phyloP scores from a whole-genome alignment of 53 echinoderm and acorn worm genomes.

The Temnopleurus reevesii region DNA sequence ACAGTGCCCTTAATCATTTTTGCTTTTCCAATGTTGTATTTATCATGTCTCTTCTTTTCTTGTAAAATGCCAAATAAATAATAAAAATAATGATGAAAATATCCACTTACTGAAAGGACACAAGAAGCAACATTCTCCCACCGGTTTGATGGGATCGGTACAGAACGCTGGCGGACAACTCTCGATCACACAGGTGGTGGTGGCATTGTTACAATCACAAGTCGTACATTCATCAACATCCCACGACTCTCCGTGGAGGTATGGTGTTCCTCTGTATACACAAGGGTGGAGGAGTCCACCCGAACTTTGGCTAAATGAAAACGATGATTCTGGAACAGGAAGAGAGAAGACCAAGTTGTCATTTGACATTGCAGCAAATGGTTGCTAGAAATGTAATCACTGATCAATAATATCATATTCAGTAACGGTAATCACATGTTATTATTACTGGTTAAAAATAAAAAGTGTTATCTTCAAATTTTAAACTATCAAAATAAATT shows the following conservation, averaged over 20 bases:
- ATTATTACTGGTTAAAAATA: too few species aligned
- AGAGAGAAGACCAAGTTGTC: too few species aligned
- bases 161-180: slow-evolving; percentile 72
- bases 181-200: slow-evolving; percentile 80
- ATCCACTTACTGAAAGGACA: slow-evolving; percentile 88
- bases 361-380: too few species aligned
- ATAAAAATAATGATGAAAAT: too few species aligned
- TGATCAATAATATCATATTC: too few species aligned
- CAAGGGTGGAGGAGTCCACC: slow-evolving; percentile 60
- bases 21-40: too few species aligned
- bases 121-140: slow-evolving; percentile 78
- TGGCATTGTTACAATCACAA: slow-evolving; percentile 76
- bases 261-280: slow-evolving; percentile 60
- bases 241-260: slow-evolving; percentile 59
- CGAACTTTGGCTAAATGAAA: slow-evolving; percentile 43
- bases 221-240: slow-evolving; percentile 74
- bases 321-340: slow-evolving; percentile 47
- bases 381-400: too few species aligned
- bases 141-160: slow-evolving; percentile 63
- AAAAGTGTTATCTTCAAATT: too few species aligned
- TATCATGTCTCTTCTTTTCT: background rate
- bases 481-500: too few species aligned
- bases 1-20: too few species aligned
- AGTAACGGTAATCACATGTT: too few species aligned
- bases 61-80: too few species aligned